Percentiles rank a stretch among this genome's conserved stretches.
Conservation (phyloP, 2,797 vertebrate genomes). For the Florisuga fusca region DNA sequence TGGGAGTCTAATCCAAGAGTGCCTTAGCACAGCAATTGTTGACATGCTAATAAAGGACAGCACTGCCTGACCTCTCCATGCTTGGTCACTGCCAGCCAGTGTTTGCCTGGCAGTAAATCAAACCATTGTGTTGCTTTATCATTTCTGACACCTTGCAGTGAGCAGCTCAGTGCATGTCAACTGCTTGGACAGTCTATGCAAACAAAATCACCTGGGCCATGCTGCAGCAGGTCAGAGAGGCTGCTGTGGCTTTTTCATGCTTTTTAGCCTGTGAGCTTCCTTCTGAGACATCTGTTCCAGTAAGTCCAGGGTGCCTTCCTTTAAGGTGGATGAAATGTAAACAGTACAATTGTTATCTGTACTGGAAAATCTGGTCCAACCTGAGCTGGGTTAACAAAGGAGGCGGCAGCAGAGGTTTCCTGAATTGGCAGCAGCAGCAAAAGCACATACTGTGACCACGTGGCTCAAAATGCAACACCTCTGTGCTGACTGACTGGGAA, state of each 20-base stretch:
- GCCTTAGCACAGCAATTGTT: not conserved
- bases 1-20: not conserved
- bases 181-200: not conserved
- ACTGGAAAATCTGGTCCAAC: slow-evolving; percentile 40
- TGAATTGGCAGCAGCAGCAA: not conserved
- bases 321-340: slow-evolving; percentile 29
- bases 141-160: not conserved
- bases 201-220: not conserved
- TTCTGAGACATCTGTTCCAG: not conserved
- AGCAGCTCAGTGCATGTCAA: not conserved
- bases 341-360: not conserved
- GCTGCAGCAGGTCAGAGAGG: slow-evolving; percentile 5
- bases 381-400: slow-evolving; percentile 2
- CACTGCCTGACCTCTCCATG: not conserved
- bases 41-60: slow-evolving; percentile 20
- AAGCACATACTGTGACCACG: accelerated
- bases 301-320: not conserved
- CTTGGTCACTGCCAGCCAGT: not conserved
- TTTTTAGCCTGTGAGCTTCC: slow-evolving; percentile 18
- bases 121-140: not conserved
- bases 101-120: slow-evolving; percentile 26
- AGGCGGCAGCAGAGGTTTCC: not conserved
- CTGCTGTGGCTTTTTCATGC: not conserved
- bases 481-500: not conserved
- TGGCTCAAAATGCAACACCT: not conserved